Conservation (phyloP, 2,888 invertebrate genomes). For the Heliothis peltigera region DNA sequence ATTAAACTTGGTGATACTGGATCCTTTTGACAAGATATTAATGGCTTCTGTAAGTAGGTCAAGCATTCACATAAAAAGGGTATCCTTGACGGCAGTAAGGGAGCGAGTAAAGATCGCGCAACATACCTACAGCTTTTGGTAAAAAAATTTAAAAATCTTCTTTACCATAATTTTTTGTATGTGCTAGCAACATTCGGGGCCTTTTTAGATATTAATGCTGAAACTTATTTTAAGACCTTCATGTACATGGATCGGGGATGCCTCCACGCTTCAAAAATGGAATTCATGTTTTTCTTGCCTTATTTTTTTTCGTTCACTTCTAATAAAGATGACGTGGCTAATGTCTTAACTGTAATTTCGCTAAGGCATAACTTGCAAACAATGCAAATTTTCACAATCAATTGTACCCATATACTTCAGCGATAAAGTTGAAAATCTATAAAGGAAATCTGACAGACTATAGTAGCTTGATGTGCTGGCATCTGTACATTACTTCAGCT, state of each 20-base stretch:
- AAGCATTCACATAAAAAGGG: conserved; percentile 47
- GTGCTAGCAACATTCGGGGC: not conserved
- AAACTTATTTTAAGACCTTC: too few relatives aligned
- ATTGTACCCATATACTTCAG: too few relatives aligned
- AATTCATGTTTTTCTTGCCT: conserved; percentile 2
- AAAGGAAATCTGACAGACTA: too few relatives aligned
- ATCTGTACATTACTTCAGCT: too few relatives aligned
- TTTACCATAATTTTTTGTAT: not conserved
- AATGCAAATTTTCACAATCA: too few relatives aligned
- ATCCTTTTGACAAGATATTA: conserved; percentile 58
- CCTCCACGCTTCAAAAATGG: conserved; percentile 14
- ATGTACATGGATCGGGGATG: too few relatives aligned
- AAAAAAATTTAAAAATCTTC: too few relatives aligned
- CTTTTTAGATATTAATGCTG: not conserved
- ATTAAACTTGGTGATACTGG: conserved; percentile 34
- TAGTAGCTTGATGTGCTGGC: too few relatives aligned
- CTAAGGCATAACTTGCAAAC: too few relatives aligned
- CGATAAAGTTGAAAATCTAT: too few relatives aligned
- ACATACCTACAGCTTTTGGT: conserved; percentile 1
- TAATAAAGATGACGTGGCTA: too few relatives aligned
- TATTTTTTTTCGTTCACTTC: not conserved
- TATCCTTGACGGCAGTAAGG: conserved; percentile 18
- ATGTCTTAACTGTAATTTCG: too few relatives aligned
- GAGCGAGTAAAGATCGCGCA: conserved; percentile 17
- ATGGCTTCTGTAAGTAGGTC: conserved; percentile 56